Evolutionary conservation across 2,797 vertebrate species (phyloP), one percentile per base, ranked within the genome.

Genomic region (Limnodromus scolopaceus): DNA sequence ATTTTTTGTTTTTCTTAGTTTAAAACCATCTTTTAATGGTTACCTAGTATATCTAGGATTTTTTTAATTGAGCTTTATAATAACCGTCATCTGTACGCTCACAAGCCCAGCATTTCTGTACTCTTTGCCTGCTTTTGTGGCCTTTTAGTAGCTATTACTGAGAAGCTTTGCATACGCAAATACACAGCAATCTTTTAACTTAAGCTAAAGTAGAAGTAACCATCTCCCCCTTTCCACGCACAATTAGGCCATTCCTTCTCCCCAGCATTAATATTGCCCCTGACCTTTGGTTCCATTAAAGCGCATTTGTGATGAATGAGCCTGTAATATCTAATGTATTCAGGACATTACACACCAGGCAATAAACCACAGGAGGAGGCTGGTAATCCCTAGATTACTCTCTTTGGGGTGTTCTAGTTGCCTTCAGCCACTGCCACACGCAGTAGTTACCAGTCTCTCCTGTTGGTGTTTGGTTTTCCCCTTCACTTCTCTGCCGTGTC

Each of bases 241-340:
- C 55, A 10, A 39, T 82, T 36, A 49, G 39, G 13, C 58, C 9
- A 1, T 54, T 51, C 48, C 45, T 85, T 64, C 60, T 77, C 71
- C 48, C 75, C 71, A 60, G 61, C 61, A 27, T 71, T 57, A 34
- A 46, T 81, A 91, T 60, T 85, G 20, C 65, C 45, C 34, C 54
- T 45, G 34, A 87, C 32, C 76, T 79, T 60, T 70, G n/a, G 13
- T 82, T 79, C 79, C 85, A 81, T 88, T 90, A 78, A 53, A 92
- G 30, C 7, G 1, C 27, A 30, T 86, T 64, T 66, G 32, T 78
- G 80, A 76, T 84, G 63, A 61, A 82, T 51, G 84, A 91, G 54
- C 34, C 70, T 82, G 34, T 87, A 82, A 27, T n/a, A 72, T 4
- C 61, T 79, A 43, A 71, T 72, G 70, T 27, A 49, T 79, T 71